Percentiles rank a stretch among this genome's conserved stretches.
These are phyloP conservation scores for Ascidia mentula DNA, from an alignment of 23 tunicate species.

Conservation along the genomic window DNA sequence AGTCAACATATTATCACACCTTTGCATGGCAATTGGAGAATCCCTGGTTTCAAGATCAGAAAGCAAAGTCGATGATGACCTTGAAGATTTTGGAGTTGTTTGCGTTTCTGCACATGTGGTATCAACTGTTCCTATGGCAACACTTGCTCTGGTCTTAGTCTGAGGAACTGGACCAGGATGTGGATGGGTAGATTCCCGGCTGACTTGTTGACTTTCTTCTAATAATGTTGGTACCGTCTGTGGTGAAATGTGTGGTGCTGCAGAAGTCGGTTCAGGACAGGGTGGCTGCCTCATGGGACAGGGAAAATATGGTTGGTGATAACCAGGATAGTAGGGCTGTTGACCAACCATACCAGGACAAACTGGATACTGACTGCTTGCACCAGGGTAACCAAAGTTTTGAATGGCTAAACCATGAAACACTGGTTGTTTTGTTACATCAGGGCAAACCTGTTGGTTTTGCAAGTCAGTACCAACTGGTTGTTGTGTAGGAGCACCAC, in stretches of 20 bases:
- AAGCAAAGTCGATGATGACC: not conserved
- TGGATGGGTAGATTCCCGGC: not conserved
- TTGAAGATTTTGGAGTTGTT: not conserved
- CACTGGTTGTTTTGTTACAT: too few species aligned
- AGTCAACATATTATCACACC: too few species aligned
- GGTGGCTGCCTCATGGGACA: not conserved
- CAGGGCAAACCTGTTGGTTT: too few species aligned
- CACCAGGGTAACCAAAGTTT: not conserved
- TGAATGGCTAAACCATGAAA: too few species aligned
- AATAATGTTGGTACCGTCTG: too few species aligned
- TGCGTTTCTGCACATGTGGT: constrained; percentile 8
- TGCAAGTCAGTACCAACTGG: too few species aligned
- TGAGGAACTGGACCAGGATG: not conserved
- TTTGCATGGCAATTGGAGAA: not conserved
- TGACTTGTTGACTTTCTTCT: not conserved
- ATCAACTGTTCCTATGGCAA: not conserved
- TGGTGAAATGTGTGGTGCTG: not conserved
- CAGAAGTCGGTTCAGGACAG: not conserved
- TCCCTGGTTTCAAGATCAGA: not conserved
- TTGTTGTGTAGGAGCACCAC: too few species aligned
- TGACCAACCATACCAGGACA: not conserved
- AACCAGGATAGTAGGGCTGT: not conserved
- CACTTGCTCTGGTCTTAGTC: not conserved
- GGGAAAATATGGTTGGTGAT: not conserved
- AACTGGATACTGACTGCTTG: not conserved